Percentiles rank a stretch among this genome's conserved stretches.
phyloP scores from a whole-genome alignment of 2,113 vertebrate genomes.

The Sturnira hondurensis region DNA sequence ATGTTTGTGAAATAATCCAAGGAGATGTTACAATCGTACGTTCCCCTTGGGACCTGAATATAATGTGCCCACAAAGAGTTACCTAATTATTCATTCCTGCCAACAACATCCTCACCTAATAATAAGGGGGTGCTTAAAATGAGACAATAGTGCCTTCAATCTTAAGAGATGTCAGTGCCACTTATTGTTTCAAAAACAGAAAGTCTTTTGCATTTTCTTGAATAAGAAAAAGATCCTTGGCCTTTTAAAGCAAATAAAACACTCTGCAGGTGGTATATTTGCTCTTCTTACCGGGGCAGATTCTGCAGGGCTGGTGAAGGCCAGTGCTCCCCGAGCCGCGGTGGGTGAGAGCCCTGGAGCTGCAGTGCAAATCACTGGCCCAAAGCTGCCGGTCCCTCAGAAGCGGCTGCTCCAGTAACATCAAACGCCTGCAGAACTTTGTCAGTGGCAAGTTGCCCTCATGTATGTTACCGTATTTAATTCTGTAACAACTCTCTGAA shows the following conservation, averaged over 20 bases:
- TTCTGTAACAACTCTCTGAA: background rate
- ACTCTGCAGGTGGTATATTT: slow-evolving; percentile 49
- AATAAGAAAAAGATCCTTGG: slow-evolving; percentile 52
- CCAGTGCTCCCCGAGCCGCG: background rate
- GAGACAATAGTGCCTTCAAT: slow-evolving; percentile 71
- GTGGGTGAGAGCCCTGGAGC: background rate
- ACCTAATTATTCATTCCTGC: slow-evolving; percentile 74
- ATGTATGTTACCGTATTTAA: background rate
- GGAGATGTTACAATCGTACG: slow-evolving; percentile 37
- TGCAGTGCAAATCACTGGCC: background rate
- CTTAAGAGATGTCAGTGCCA: slow-evolving; percentile 69
- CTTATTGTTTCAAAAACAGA: slow-evolving; percentile 71
- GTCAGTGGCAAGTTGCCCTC: background rate
- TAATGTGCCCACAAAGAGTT: slow-evolving; percentile 69
- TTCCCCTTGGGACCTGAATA: slow-evolving; percentile 62
- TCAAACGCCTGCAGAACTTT: background rate
- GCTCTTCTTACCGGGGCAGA: background rate
- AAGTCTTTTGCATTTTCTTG: slow-evolving; percentile 61
- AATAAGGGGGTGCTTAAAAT: slow-evolving; percentile 66
- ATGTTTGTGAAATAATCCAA: slow-evolving; percentile 66
- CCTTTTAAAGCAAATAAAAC: slow-evolving; percentile 63
- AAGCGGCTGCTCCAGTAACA: background rate
- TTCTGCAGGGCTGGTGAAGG: background rate
- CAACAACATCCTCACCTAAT: slow-evolving; percentile 69
- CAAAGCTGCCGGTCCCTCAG: background rate